Evolutionary conservation across 1,140 invertebrate species (phyloP), one percentile per base, ranked within the genome.

Genomic region (Drosophila setifemur): DNA sequence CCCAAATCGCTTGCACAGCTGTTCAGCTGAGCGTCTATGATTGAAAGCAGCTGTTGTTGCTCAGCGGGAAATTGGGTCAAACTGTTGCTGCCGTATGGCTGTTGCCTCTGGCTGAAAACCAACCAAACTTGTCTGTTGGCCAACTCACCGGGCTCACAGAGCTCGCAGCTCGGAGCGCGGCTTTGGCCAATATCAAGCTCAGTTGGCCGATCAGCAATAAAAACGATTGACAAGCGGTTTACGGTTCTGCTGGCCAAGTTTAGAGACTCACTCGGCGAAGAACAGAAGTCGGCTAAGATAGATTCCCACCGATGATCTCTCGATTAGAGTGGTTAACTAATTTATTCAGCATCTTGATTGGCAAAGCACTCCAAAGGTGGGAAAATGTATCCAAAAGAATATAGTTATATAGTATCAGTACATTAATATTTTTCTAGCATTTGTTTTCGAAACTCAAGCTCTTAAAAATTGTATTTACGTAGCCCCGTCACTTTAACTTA

Each of bases 71-170:
- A 85, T 85, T 85, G 75, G 79, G 79, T 85, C 79, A 85, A 75
- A 72, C 75, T 55, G 74, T 77, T 66, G 79, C 79, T 60, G 44
- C 39, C 52, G 23, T 37, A 8, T 40, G 14, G 18, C 37, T 21
- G 26, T 61, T 61, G 57, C 58, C 39, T 43, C 61, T 67, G 63
- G 66, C 66, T 35, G 9, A 39, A 63, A 73, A 83, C 63, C 58
- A 79, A 74, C 74, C 78, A 83, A 83, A 83, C 79, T 86, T 78
- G 79, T 86, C 75, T 61, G 23, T 85, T 85, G 79, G 70, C 63
- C 82, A 60, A 70, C 69, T 43, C 31, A 14, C 4, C 4, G 31
- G n/a, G n/a, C n/a, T n/a, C 50, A 23, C 18, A 4, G 1, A 53
- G 25, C 26, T 44, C 12, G 18, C 6, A 21, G 19, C 21, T 14